A percentile compares a stretch with the other conserved stretches of the same genome.
phyloP scores from a whole-genome alignment of 2,797 vertebrate genomes.

The Chiroxiphia lanceolata region DNA sequence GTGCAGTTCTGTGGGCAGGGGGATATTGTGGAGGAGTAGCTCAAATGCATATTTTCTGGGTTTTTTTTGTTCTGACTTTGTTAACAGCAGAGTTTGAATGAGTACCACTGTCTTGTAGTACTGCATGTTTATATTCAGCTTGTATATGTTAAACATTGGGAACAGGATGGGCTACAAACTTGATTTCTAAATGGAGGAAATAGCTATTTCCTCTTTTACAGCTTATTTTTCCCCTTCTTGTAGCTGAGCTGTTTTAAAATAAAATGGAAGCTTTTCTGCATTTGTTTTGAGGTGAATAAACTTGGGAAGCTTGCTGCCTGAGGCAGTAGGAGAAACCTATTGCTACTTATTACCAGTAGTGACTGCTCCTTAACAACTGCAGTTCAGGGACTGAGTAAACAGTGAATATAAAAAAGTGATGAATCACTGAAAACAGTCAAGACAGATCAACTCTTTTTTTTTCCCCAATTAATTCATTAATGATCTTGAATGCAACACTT shows the following conservation, averaged over 20 bases:
- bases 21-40: background rate
- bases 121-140: background rate
- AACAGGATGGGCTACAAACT: background rate
- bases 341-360: rapidly evolving
- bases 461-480: background rate
- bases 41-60: background rate
- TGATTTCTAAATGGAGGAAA: background rate
- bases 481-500: background rate
- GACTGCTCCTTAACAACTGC: background rate
- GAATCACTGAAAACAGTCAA: background rate
- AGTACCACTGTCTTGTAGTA: background rate
- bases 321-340: background rate
- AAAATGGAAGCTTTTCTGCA: background rate
- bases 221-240: background rate
- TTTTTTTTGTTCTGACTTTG: background rate
- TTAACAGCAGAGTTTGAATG: background rate
- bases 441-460: background rate
- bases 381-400: background rate
- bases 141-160: background rate
- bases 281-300: background rate
- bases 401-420: background rate
- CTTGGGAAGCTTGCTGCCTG: background rate
- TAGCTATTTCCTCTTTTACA: background rate
- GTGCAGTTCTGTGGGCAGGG: background rate
- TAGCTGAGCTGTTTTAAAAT: background rate